Evolutionary conservation across 2,797 vertebrate species (phyloP), one percentile per base, ranked within the genome.

Genomic region (Cyclopterus lumpus): DNA sequence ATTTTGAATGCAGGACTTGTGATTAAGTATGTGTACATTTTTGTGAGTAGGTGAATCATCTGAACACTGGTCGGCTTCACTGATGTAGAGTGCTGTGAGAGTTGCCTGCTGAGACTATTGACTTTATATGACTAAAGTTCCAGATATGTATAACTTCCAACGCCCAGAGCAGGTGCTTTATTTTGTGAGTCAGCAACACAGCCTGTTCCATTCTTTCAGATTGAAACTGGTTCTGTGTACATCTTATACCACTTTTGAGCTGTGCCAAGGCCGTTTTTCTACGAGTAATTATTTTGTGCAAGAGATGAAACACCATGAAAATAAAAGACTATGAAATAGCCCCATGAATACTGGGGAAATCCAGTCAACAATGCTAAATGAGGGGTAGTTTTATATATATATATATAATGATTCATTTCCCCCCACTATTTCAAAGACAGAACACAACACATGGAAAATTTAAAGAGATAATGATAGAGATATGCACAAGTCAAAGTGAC

Each of bases 71-170:
- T 16, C 18, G 48, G 24, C 40, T 57, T 72, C 44, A 40, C 40
- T 73, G 71, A 74, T 32, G 61, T 60, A 80, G 42, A 79, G 24
- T 68, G 61, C 58, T 48, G 36, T 1, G 20, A 67, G 44, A 79
- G 60, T 73, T 66, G 74, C 65, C 64, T 55, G 44, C 64, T 55
- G 48, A 54, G 24, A 70, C 53, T 83, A 60, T 64, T 79, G 75
- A 62, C 20, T 83, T 84, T 68, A 48, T 40, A 75, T 89, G 85
- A 91, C 88, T 88, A 81, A 83, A 87, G 70, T 57, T 86, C 20
- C 24, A 80, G 85, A 83, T 81, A 86, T 87, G 87, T 73, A 40
- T 76, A 66, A 76, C 77, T 60, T 80, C 57, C 84, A 88, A 88
- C 87, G 65, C 86, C 87, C 86, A 77, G 24, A 53, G 62, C 82